Conservation (phyloP, 1,140 invertebrate species). For the Pseudomyrmex sp. region DNA sequence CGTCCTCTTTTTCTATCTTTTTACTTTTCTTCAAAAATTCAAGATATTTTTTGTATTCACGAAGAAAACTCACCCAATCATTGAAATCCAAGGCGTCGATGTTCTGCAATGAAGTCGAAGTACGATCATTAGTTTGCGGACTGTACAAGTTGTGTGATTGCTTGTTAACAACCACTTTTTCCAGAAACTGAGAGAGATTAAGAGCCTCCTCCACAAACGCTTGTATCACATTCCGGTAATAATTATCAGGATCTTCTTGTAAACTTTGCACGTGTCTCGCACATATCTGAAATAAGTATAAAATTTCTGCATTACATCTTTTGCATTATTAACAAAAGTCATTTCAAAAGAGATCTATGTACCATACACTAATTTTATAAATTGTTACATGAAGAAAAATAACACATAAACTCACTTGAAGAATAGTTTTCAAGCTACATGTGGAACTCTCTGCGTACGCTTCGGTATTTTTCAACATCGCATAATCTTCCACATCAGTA, state of each 20-base stretch:
- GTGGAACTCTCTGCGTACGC: conserved; percentile 41
- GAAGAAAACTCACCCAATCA: conserved; percentile 91
- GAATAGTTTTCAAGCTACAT: conserved; percentile 68
- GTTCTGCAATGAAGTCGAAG: conserved; percentile 87
- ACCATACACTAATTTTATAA: background rate
- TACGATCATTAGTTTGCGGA: conserved; percentile 76
- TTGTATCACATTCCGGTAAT: conserved; percentile 96
- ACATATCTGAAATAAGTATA: conserved; percentile 86
- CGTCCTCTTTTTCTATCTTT: background rate
- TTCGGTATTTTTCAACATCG: conserved; percentile 63
- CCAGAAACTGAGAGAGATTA: conserved; percentile 95
- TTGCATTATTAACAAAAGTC: background rate
- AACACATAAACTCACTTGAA: conserved; percentile 63
- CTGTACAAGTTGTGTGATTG: conserved; percentile 76
- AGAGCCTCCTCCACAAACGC: conserved; percentile 95
- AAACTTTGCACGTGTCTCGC: conserved; percentile 87
- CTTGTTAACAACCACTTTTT: conserved; percentile 88
- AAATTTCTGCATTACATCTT: background rate
- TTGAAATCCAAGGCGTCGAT: conserved; percentile 92
- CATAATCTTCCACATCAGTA: conserved; percentile 86
- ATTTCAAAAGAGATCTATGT: background rate
- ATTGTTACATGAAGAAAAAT: too few relatives aligned
- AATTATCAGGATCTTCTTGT: conserved; percentile 88
- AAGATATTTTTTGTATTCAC: conserved; percentile 48
- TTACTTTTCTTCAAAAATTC: too few relatives aligned